Evolutionary conservation across 2,113 vertebrate species (phyloP).

Genomic region (Mormoops blainvillei): DNA sequence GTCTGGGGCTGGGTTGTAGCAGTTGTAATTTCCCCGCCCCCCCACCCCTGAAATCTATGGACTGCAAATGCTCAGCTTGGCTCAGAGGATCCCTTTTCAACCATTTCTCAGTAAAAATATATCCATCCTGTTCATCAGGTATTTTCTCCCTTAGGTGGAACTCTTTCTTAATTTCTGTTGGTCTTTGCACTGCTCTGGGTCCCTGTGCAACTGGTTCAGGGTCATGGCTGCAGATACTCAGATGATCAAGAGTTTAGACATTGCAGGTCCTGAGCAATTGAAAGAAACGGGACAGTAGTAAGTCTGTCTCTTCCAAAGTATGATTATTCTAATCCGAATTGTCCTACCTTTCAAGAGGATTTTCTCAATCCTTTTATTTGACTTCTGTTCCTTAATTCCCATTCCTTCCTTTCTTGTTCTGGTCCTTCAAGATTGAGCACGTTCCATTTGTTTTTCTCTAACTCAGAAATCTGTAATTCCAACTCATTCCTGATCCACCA

Average conservation of each 20-base stretch:
- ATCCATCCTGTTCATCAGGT: not conserved
- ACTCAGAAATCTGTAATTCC: not conserved
- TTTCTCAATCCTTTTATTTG: not conserved
- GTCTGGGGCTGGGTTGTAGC: not conserved
- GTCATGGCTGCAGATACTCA: not conserved
- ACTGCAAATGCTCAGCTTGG: not conserved
- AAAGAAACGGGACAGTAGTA: not conserved
- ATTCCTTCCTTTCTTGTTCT: not conserved
- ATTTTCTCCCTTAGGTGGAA: not conserved
- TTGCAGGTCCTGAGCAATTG: not conserved
- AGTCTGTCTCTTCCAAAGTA: not conserved
- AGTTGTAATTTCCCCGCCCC: not conserved
- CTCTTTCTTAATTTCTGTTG: not conserved
- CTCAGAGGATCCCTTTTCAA: not conserved
- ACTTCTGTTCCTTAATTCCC: not conserved
- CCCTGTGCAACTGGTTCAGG: not conserved
- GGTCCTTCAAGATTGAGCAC: not conserved
- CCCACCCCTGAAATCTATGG: not conserved
- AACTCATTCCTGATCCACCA: not conserved
- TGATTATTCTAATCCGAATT: not conserved
- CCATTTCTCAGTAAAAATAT: not conserved
- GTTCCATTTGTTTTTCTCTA: not conserved
- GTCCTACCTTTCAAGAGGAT: not conserved
- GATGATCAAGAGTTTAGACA: not conserved
- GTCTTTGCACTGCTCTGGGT: not conserved